Evolutionary conservation across 1,140 invertebrate species (phyloP).

Genomic region (Cherax quadricarinatus): DNA sequence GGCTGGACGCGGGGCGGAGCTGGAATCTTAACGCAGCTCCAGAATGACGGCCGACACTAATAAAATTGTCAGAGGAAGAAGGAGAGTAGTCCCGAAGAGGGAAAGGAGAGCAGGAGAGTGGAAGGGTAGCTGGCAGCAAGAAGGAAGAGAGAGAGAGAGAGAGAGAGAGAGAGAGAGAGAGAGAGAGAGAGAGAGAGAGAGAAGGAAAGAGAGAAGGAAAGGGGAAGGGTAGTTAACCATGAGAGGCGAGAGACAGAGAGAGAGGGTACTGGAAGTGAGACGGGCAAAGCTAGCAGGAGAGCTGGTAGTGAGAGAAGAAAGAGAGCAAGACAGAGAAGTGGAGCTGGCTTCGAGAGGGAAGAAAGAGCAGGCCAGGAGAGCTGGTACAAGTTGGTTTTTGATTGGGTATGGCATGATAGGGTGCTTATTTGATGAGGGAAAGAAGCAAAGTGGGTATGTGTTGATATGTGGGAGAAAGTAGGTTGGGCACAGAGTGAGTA

Average conservation of each 20-base stretch:
- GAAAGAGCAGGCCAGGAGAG: neutral
- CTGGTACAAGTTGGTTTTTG: too few relatives aligned
- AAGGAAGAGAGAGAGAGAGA: neutral
- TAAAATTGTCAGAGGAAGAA: neutral
- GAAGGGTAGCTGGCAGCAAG: neutral
- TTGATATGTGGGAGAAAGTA: too few relatives aligned
- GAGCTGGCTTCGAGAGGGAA: neutral
- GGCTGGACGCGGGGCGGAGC: neutral
- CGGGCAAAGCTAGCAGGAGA: neutral
- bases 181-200: slow-evolving; percentile 11
- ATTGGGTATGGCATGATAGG: too few relatives aligned
- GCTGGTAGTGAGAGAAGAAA: neutral
- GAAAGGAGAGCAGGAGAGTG: neutral
- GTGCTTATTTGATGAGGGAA: too few relatives aligned
- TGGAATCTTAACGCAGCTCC: neutral
- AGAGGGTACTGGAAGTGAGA: neutral
- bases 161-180: neutral
- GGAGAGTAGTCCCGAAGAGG: neutral
- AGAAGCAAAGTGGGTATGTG: too few relatives aligned
- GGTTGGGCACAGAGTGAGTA: too few relatives aligned
- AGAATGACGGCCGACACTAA: slow-evolving; percentile 15
- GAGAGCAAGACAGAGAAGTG: neutral
- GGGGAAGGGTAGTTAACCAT: neutral
- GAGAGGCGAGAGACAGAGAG: neutral
- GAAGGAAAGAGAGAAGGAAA: neutral